These are phyloP conservation scores for Ecliptopera silaceata DNA, from an alignment of 2,888 invertebrate genomes.

Conservation along the genomic window DNA sequence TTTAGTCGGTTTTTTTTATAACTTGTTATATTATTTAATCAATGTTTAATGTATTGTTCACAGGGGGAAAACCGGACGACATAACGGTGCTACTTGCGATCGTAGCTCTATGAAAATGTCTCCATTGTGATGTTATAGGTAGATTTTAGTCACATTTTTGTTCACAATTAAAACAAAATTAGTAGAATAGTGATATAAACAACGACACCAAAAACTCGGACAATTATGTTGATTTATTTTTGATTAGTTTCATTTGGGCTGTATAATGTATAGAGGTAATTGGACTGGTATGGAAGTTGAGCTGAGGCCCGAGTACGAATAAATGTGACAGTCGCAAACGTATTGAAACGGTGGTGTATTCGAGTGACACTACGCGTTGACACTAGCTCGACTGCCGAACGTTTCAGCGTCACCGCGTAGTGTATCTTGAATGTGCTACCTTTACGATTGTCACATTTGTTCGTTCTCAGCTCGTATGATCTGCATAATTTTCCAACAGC, in stretches of 20 bases:
- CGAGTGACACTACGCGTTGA: too few species aligned
- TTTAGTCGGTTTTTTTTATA: too few species aligned
- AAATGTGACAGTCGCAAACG: too few species aligned
- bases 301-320: too few species aligned
- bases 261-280: too few species aligned
- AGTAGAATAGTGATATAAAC: constrained; percentile 59
- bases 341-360: too few species aligned
- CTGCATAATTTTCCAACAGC: not conserved
- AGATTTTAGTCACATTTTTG: constrained; percentile 60
- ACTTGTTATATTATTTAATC: not conserved
- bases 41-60: constrained; percentile 60
- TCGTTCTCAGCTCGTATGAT: not conserved
- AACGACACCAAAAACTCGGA: constrained; percentile 69
- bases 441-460: too few species aligned
- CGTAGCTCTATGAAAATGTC: constrained; percentile 89
- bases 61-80: constrained; percentile 99
- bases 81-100: constrained; percentile 98
- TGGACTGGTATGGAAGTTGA: not conserved
- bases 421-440: too few species aligned
- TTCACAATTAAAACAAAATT: constrained; percentile 58
- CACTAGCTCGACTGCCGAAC: too few species aligned
- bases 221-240: constrained; percentile 32
- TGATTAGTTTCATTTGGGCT: constrained; percentile 8
- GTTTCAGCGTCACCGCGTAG: too few species aligned
- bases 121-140: constrained; percentile 61